Evolutionary conservation across 2,113 vertebrate genomes (phyloP).

Genomic region (Eulacestoma nigropectus): DNA sequence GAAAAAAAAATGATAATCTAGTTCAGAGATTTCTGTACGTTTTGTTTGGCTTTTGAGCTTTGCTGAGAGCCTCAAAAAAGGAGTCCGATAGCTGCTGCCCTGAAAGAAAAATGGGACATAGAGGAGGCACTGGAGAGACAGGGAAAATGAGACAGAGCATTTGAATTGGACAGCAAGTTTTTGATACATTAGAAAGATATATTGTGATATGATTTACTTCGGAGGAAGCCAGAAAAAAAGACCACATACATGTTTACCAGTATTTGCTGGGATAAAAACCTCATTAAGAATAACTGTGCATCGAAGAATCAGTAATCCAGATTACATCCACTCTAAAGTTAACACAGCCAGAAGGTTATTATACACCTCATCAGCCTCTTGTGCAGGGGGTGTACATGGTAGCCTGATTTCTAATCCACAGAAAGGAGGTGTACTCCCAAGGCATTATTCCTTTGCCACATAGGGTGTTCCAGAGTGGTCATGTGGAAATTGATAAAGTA

Average conservation of each 20-base stretch:
- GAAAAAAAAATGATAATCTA: not conserved
- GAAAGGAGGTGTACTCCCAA: not conserved
- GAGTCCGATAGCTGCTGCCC: not conserved
- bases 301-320: not conserved
- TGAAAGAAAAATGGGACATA: not conserved
- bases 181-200: not conserved
- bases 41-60: not conserved
- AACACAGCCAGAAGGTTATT: not conserved
- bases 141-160: not conserved
- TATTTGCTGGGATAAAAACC: not conserved
- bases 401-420: not conserved
- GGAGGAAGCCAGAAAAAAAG: not conserved
- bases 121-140: not conserved
- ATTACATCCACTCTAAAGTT: not conserved
- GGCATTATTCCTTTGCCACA: not conserved
- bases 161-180: not conserved
- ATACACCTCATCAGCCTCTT: not conserved
- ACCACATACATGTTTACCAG: accelerated
- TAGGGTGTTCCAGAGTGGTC: not conserved
- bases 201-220: not conserved
- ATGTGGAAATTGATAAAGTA: not conserved
- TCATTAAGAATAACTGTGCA: not conserved
- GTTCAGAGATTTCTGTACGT: not conserved
- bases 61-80: not conserved
- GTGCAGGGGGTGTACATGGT: not conserved